phyloP scores from a whole-genome alignment of 2,113 vertebrate genomes.

The Myotis lucifugus region DNA sequence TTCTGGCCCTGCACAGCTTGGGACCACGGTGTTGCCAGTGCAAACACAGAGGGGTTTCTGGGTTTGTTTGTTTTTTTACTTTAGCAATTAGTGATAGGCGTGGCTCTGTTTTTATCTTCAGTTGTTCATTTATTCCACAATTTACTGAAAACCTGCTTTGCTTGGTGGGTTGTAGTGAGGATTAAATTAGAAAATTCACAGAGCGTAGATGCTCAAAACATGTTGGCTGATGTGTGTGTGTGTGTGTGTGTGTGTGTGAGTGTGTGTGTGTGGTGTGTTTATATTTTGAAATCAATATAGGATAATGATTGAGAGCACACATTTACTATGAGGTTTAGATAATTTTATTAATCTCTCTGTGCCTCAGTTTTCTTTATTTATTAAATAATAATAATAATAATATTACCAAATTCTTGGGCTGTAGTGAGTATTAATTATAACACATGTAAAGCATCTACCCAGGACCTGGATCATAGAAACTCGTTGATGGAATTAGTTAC shows the following conservation, averaged over 20 bases:
- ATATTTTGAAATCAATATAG: background rate
- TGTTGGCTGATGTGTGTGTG: background rate
- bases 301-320: background rate
- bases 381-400: background rate
- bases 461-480: background rate
- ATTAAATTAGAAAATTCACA: constrained; percentile 28
- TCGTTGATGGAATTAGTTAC: background rate
- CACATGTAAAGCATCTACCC: background rate
- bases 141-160: constrained; percentile 28
- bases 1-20: background rate
- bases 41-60: background rate
- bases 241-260: background rate
- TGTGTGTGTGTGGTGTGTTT: background rate
- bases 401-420: background rate
- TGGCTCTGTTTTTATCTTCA: constrained; percentile 22
- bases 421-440: background rate
- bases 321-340: background rate
- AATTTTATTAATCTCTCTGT: background rate
- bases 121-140: background rate
- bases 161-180: background rate
- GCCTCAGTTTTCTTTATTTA: constrained; percentile 28
- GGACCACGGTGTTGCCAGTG: background rate
- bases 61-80: background rate
- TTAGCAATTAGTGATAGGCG: background rate
- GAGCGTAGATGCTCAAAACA: constrained; percentile 7